Evolutionary conservation across 2,888 invertebrate genomes (phyloP).

Genomic region (Troides helena): DNA sequence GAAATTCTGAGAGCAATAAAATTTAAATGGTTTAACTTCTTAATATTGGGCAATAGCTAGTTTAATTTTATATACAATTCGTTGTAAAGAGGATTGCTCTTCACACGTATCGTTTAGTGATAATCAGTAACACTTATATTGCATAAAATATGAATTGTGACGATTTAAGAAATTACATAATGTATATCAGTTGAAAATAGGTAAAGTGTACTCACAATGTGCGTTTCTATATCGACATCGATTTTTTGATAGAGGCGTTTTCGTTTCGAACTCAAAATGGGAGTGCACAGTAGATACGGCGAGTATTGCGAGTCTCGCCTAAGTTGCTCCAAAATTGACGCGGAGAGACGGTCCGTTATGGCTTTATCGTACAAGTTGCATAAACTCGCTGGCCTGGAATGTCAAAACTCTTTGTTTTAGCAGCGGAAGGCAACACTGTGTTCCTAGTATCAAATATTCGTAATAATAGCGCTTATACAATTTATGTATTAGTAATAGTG

Average conservation of each 20-base stretch:
- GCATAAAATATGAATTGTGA: background rate
- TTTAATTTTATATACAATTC: background rate
- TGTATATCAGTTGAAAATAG: background rate
- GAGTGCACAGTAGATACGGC: constrained; percentile 89
- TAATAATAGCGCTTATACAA: too few species aligned
- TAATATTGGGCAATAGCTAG: background rate
- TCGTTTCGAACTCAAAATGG: constrained; percentile 86
- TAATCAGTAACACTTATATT: too few species aligned
- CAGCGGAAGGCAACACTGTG: background rate
- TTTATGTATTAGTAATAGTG: too few species aligned
- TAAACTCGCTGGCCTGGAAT: constrained; percentile 85
- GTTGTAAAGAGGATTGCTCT: background rate
- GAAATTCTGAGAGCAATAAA: too few species aligned
- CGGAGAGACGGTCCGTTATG: constrained; percentile 83
- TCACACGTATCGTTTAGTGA: background rate
- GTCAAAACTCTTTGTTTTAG: constrained; percentile 5
- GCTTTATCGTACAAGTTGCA: constrained; percentile 89
- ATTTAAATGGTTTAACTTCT: background rate
- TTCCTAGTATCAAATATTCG: too few species aligned
- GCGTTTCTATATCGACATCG: constrained; percentile 92
- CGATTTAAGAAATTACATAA: background rate
- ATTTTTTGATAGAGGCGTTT: constrained; percentile 84
- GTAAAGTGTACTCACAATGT: constrained; percentile 84
- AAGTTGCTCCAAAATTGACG: constrained; percentile 83
- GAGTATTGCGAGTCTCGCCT: constrained; percentile 82